Evolutionary conservation across 2,888 invertebrate genomes (phyloP), one percentile per base, ranked within the genome.

Genomic region (Polydrusus cervinus): DNA sequence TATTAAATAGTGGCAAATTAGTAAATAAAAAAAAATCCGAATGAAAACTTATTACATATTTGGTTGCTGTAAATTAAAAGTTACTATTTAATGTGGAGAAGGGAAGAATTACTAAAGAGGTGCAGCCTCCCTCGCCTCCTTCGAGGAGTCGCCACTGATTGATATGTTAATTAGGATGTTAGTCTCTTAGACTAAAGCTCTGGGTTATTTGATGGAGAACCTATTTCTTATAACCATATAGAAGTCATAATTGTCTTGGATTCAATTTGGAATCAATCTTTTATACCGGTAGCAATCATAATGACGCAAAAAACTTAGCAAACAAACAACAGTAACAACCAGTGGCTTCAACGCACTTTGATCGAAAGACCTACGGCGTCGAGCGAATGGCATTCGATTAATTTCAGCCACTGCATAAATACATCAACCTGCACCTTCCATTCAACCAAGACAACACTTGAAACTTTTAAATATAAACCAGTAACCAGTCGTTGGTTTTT

Each of bases 341-440:
- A 74, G 61, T 73, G 73, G 66, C 71, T 66, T 61, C 47, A 53
- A 30, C 71, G 71, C 55, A 61, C 64, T 78, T 82, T 85, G 85
- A 86, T 81, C 83, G 80, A 82, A 79, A 84, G 85, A 85, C 85
- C 85, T 84, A 85, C 85, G 84, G 82, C 84, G 82, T 79, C 81
- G 84, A 82, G 81, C 83, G 83, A 85, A 85, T 83, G 84, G 83
- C 83, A 84, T 82, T 83, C 86, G 83, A 85, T 86, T 86, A 85
- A 85, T 85, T 83, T 80, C 81, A 77, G 77, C 79, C 79, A 77
- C 79, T 78, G 74, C 79, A 78, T 80, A 80, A 81, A 80, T 80
- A 81, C 80, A 80, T 83, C 80, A 80, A 70, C 76, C 73, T 76
- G 76, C 76, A 76, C 76, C 72, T 78, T 72, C 76, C 68, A 71